These are phyloP conservation scores for Sebastes elongatus DNA, from an alignment of 2,797 vertebrate species.

Conservation along the genomic window DNA sequence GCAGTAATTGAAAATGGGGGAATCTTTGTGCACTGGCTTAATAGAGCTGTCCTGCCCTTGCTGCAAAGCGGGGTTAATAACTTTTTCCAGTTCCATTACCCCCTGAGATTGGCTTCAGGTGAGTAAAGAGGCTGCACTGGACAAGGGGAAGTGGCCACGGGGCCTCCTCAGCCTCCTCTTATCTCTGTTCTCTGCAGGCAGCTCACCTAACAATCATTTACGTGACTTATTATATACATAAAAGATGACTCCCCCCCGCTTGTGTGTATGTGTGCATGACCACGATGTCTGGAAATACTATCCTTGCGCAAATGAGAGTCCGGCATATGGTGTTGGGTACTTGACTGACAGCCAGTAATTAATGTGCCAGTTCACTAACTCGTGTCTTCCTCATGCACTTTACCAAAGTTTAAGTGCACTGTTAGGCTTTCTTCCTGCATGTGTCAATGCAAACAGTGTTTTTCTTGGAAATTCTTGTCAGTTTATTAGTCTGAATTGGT, in stretches of 20 bases:
- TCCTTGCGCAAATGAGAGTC: slow-evolving; percentile 25
- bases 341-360: slow-evolving; percentile 58
- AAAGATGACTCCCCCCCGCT: background rate
- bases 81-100: slow-evolving; percentile 83
- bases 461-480: background rate
- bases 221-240: slow-evolving; percentile 49
- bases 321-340: slow-evolving; percentile 6
- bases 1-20: slow-evolving; percentile 75
- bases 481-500: slow-evolving; percentile 6
- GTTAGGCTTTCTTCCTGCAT: background rate
- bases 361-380: slow-evolving; percentile 29
- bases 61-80: slow-evolving; percentile 81
- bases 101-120: slow-evolving; percentile 81
- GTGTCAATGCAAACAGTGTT: background rate
- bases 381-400: slow-evolving; percentile 2
- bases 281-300: slow-evolving; percentile 6
- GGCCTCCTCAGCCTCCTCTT: slow-evolving; percentile 54
- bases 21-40: slow-evolving; percentile 74
- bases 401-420: background rate
- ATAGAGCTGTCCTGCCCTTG: slow-evolving; percentile 74
- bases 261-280: background rate
- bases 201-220: slow-evolving; percentile 62
- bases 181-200: slow-evolving; percentile 60
- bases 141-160: slow-evolving; percentile 62
- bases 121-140: slow-evolving; percentile 74